Evolutionary conservation across 2,113 vertebrate genomes (phyloP).

Genomic region (Psammodynastes pulverulentus): DNA sequence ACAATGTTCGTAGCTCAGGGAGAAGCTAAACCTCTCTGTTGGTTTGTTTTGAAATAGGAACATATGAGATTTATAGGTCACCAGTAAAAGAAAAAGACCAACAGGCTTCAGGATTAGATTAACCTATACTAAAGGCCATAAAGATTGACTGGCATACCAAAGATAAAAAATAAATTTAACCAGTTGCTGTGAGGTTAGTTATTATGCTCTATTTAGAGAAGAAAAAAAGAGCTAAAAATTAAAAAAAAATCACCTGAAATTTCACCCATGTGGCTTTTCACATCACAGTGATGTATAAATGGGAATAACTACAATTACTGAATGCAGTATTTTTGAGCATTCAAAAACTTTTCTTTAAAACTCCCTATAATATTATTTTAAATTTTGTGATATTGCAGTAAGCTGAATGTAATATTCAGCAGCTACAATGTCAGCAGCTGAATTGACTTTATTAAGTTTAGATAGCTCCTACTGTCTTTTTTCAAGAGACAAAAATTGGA

Average conservation of each 20-base stretch:
- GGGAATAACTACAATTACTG: not conserved
- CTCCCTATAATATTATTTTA: conserved; percentile 38
- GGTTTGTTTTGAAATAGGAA: not conserved
- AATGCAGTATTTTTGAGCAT: not conserved
- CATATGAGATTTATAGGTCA: not conserved
- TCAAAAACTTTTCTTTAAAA: conserved; percentile 36
- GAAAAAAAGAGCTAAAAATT: not conserved
- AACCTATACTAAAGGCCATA: conserved; percentile 22
- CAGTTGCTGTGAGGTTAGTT: not conserved
- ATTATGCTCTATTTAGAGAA: not conserved
- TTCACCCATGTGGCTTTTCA: not conserved
- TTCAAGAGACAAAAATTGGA: conserved; percentile 64
- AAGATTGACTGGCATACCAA: conserved; percentile 47
- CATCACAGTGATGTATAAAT: not conserved
- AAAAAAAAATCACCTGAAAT: not conserved
- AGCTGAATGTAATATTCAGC: conserved; percentile 40
- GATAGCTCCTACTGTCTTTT: conserved; percentile 60
- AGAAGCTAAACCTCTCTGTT: not conserved
- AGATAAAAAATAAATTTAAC: conserved; percentile 34
- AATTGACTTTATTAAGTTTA: conserved; percentile 42
- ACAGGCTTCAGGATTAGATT: conserved; percentile 18
- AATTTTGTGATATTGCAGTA: conserved; percentile 31
- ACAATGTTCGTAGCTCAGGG: not conserved
- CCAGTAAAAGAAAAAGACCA: not conserved
- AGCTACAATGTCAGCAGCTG: conserved; percentile 44